A percentile compares a stretch with the other conserved stretches of the same genome.
Conservation (phyloP, 2,888 invertebrate genomes). For the Leptarthrus brevirostris region DNA sequence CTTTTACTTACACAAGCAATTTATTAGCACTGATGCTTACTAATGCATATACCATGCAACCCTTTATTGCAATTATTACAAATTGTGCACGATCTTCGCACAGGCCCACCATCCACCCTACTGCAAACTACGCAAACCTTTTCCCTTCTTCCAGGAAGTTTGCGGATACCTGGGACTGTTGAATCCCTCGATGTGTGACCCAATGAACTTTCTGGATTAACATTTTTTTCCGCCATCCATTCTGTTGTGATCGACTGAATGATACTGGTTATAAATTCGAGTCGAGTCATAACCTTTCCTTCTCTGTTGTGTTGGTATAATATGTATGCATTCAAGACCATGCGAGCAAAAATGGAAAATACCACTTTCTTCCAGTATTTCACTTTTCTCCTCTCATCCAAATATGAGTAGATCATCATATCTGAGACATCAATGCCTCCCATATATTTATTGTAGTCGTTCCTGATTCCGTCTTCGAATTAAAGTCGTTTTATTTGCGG, state of each 20-base stretch:
- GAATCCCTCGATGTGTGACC: neutral
- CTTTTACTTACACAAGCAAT: too few species aligned
- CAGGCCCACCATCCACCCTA: neutral
- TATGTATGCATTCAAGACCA: constrained; percentile 58
- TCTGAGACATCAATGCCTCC: constrained; percentile 57
- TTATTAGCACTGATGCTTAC: too few species aligned
- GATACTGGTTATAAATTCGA: neutral
- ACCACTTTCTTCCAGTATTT: constrained; percentile 58
- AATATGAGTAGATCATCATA: constrained; percentile 57
- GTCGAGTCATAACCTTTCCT: neutral
- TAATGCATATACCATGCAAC: too few species aligned
- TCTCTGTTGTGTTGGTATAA: neutral
- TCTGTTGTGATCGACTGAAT: too few species aligned
- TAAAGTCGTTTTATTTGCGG: neutral
- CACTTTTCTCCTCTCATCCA: constrained; percentile 57
- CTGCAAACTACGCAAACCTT: constrained; percentile 2
- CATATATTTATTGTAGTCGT: constrained; percentile 56
- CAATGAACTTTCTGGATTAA: neutral
- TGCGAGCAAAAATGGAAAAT: constrained; percentile 56
- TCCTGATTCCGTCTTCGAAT: neutral
- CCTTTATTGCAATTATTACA: too few species aligned
- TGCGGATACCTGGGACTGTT: neutral
- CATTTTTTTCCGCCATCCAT: constrained; percentile 10
- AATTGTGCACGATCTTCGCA: constrained; percentile 1
- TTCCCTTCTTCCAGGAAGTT: neutral